These are phyloP conservation scores for Magallana ariakensis DNA, from an alignment of 1,140 invertebrate genomes.

Conservation along the genomic window DNA sequence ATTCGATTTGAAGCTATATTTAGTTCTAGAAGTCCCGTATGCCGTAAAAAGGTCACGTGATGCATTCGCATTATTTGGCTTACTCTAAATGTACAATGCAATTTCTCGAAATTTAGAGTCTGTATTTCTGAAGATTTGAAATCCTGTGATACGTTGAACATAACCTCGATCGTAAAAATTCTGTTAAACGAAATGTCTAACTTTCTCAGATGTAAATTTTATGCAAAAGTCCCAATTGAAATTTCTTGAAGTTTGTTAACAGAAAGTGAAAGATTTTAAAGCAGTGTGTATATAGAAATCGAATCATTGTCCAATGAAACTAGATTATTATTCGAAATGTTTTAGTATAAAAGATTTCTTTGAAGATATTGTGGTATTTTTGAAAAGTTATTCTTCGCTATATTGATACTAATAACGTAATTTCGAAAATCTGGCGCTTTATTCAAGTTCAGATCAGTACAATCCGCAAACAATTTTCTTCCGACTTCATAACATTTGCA, in stretches of 20 bases:
- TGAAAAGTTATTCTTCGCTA: background rate
- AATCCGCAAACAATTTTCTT: background rate
- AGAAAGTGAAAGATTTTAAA: background rate
- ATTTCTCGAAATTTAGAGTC: conserved; percentile 20
- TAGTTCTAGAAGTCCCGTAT: background rate
- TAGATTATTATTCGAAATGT: background rate
- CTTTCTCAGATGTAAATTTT: background rate
- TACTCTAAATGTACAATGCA: conserved; percentile 1
- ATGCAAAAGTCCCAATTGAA: background rate
- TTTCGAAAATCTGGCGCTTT: background rate
- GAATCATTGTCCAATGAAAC: background rate
- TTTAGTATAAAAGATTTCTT: background rate
- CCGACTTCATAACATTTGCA: background rate
- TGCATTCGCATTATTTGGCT: background rate
- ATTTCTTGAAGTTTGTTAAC: background rate
- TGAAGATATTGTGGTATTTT: background rate
- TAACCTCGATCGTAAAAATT: background rate
- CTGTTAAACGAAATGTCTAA: conserved; percentile 12
- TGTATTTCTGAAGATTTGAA: background rate
- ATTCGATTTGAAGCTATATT: conserved; percentile 11
- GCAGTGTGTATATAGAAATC: background rate
- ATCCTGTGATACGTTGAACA: background rate
- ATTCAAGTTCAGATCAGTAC: background rate
- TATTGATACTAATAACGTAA: background rate
- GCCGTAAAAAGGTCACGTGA: background rate